phyloP scores from a whole-genome alignment of 2,888 invertebrate genomes.

The Vandiemenella viatica region DNA sequence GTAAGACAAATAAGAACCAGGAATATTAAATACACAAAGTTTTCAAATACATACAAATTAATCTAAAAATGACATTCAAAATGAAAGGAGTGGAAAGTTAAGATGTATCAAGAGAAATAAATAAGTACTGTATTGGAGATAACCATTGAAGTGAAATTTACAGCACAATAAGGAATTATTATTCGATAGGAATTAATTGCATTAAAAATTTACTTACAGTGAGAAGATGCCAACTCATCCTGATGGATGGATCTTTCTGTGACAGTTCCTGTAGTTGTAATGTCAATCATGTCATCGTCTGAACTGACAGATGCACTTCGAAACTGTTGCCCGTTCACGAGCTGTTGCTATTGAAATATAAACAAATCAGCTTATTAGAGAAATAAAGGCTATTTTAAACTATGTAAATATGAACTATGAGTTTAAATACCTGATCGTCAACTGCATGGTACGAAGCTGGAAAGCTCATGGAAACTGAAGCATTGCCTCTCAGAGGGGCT shows the following conservation, averaged over 20 bases:
- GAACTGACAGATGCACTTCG: slow-evolving; percentile 28
- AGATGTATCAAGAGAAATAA: too few species aligned
- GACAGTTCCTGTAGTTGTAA: slow-evolving; percentile 36
- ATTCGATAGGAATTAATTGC: too few species aligned
- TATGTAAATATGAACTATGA: neutral
- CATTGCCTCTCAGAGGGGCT: slow-evolving; percentile 47
- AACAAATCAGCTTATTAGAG: slow-evolving; percentile 14
- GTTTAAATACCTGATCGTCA: slow-evolving; percentile 42
- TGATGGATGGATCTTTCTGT: slow-evolving; percentile 22
- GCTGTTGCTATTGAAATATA: slow-evolving; percentile 11
- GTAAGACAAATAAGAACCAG: too few species aligned
- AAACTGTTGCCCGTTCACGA: slow-evolving; percentile 16
- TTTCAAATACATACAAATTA: too few species aligned
- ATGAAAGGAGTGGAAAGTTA: too few species aligned
- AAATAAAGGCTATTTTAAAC: neutral
- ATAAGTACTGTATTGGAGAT: too few species aligned
- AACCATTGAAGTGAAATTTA: too few species aligned
- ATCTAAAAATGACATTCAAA: too few species aligned
- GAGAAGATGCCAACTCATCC: slow-evolving; percentile 15
- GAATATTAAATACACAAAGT: too few species aligned
- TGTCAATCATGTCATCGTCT: slow-evolving; percentile 53
- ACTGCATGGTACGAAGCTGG: slow-evolving; percentile 44
- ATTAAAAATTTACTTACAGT: slow-evolving; percentile 13
- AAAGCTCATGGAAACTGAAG: slow-evolving; percentile 33
- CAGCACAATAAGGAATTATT: too few species aligned